Percentiles rank a stretch among this genome's conserved stretches.
phyloP scores from a whole-genome alignment of 1,140 invertebrate genomes.

The Drosophila arizonae region DNA sequence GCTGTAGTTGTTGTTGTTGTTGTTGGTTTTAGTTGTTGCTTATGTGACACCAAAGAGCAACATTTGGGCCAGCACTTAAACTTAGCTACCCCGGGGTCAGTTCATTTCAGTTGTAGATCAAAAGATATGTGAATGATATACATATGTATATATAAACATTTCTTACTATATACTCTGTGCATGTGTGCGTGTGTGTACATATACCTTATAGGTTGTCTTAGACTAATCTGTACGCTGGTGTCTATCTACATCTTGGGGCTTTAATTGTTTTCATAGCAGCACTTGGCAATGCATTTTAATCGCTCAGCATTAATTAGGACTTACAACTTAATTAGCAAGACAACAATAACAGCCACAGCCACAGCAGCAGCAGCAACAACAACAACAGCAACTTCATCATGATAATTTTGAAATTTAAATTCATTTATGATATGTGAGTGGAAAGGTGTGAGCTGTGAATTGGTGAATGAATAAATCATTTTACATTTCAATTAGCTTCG shows the following conservation, averaged over 20 bases:
- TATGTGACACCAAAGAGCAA: slow-evolving; percentile 18
- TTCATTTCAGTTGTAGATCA: slow-evolving; percentile 7
- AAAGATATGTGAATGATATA: slow-evolving; percentile 24
- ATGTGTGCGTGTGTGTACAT: not conserved
- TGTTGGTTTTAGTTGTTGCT: slow-evolving; percentile 4
- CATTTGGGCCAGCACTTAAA: slow-evolving; percentile 24
- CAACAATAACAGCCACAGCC: slow-evolving; percentile 18
- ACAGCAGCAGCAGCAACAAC: not conserved
- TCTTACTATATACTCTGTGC: not conserved
- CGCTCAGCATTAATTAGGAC: slow-evolving; percentile 70
- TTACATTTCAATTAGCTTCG: slow-evolving; percentile 23
- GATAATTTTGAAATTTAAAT: slow-evolving; percentile 61
- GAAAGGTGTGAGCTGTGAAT: slow-evolving; percentile 9
- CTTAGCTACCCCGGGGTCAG: slow-evolving; percentile 8
- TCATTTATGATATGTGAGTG: slow-evolving; percentile 27
- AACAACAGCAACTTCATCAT: slow-evolving; percentile 38
- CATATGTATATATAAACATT: not conserved
- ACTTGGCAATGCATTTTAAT: slow-evolving; percentile 53
- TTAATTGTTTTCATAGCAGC: slow-evolving; percentile 16
- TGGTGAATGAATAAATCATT: slow-evolving; percentile 26
- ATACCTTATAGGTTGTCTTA: no score
- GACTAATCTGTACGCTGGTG: not conserved
- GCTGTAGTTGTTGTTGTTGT: slow-evolving; percentile 16
- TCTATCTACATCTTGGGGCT: slow-evolving; percentile 43
- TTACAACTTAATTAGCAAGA: slow-evolving; percentile 63